Conservation (phyloP, 2,888 invertebrate genomes). For the Seladonia tumulorum region DNA sequence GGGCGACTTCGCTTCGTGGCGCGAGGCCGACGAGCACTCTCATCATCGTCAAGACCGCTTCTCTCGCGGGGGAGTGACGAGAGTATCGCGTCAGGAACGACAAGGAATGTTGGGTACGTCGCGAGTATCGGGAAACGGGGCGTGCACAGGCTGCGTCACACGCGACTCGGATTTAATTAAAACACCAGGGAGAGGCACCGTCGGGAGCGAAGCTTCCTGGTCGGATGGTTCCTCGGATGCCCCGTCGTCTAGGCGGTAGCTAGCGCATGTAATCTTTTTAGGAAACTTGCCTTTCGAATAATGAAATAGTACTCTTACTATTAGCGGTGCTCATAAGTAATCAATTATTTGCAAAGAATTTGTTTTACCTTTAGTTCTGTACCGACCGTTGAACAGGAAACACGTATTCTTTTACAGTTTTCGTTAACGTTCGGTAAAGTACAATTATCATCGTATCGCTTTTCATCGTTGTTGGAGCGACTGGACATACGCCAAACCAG, state of each 20-base stretch:
- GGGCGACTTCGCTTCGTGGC: constrained; percentile 18
- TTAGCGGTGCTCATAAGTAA: too few relatives aligned
- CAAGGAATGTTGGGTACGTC: constrained; percentile 45
- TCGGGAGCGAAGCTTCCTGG: constrained; percentile 5
- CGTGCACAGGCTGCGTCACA: constrained; percentile 8
- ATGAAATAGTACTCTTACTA: neutral
- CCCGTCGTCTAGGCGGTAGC: constrained; percentile 11
- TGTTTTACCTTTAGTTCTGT: too few relatives aligned
- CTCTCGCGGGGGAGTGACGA: constrained; percentile 20
- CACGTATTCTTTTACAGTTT: too few relatives aligned
- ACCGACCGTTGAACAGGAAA: too few relatives aligned
- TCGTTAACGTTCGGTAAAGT: too few relatives aligned
- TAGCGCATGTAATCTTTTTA: neutral
- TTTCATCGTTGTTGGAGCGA: too few relatives aligned
- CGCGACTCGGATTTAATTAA: constrained; percentile 63
- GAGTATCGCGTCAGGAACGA: constrained; percentile 34
- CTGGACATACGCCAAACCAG: too few relatives aligned
- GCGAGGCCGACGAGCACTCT: constrained; percentile 40
- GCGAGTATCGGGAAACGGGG: constrained; percentile 33
- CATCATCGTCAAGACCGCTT: constrained; percentile 15
- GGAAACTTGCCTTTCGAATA: neutral
- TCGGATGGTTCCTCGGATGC: neutral
- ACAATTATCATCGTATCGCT: too few relatives aligned
- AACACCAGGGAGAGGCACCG: constrained; percentile 30
- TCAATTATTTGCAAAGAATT: too few relatives aligned